These are phyloP conservation scores for Poecilus cupreus DNA, from an alignment of 2,888 invertebrate species.

Conservation along the genomic window DNA sequence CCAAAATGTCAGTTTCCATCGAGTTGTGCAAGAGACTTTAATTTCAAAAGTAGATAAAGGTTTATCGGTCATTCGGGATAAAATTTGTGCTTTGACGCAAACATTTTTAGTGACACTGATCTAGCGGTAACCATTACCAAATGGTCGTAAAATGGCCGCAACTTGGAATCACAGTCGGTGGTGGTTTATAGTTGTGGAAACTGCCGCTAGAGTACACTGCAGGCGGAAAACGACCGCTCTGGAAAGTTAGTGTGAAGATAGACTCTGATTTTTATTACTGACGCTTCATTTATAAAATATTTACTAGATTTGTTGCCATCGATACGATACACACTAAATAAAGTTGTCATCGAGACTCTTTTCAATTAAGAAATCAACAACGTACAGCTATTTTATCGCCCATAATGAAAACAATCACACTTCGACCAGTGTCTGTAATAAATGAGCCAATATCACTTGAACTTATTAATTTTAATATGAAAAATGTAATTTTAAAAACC, in stretches of 20 bases:
- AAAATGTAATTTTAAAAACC: no score
- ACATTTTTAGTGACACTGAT: slow-evolving; percentile 65
- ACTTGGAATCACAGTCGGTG: slow-evolving; percentile 61
- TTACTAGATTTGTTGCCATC: slow-evolving; percentile 15
- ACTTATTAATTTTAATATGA: no score
- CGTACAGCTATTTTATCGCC: no score
- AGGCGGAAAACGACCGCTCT: not conserved
- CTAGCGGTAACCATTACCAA: slow-evolving; percentile 63
- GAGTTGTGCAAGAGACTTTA: slow-evolving; percentile 59
- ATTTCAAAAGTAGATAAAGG: slow-evolving; percentile 64
- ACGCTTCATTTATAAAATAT: slow-evolving; percentile 12
- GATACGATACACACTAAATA: not conserved
- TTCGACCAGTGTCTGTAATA: no score
- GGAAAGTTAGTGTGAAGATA: slow-evolving; percentile 6
- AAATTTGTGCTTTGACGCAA: slow-evolving; percentile 63
- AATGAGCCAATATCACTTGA: no score
- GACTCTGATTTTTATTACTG: slow-evolving; percentile 31
- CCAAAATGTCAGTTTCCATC: slow-evolving; percentile 13
- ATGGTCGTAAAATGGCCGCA: slow-evolving; percentile 65
- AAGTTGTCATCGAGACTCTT: no score
- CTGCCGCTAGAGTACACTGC: slow-evolving; percentile 57
- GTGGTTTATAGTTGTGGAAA: slow-evolving; percentile 62
- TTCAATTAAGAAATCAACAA: no score
- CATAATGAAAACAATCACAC: no score
- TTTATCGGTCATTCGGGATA: slow-evolving; percentile 63